phyloP scores from a whole-genome alignment of 2,888 invertebrate species.

The Mesorhabditis belari region DNA sequence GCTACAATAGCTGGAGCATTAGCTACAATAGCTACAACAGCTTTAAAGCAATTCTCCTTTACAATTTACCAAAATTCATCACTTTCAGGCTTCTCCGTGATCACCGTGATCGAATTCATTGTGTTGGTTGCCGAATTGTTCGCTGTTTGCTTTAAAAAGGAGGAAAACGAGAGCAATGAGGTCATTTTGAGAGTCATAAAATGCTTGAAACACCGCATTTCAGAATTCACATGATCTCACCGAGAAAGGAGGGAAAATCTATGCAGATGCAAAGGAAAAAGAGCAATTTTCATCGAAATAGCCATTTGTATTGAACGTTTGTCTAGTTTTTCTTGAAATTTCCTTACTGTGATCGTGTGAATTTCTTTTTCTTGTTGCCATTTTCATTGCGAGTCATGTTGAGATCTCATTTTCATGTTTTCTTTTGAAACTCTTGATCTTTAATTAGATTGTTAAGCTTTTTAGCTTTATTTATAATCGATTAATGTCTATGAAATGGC shows the following conservation, averaged over 20 bases:
- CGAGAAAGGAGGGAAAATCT: background rate
- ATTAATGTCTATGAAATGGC: too few species aligned
- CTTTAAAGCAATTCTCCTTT: too few species aligned
- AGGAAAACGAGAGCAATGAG: background rate
- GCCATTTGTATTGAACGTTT: too few species aligned
- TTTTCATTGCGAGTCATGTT: too few species aligned
- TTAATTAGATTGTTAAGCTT: too few species aligned
- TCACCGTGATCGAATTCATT: conserved; percentile 48
- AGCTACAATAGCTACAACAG: too few species aligned
- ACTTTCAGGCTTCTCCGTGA: conserved; percentile 35
- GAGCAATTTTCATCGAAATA: background rate
- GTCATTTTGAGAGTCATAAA: background rate
- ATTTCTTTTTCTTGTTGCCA: too few species aligned
- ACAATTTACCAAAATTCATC: background rate
- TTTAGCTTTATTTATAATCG: too few species aligned
- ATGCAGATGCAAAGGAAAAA: background rate
- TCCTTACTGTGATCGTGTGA: too few species aligned
- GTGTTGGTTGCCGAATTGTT: conserved; percentile 30
- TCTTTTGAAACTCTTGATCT: too few species aligned
- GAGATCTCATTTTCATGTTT: too few species aligned
- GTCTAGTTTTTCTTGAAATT: background rate
- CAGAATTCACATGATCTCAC: background rate
- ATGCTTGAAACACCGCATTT: background rate
- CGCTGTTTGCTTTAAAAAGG: conserved; percentile 12
- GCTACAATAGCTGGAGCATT: too few species aligned